Evolutionary conservation across 2,113 vertebrate genomes (phyloP), one percentile per base, ranked within the genome.

Genomic region (Corynorhinus townsendii): DNA sequence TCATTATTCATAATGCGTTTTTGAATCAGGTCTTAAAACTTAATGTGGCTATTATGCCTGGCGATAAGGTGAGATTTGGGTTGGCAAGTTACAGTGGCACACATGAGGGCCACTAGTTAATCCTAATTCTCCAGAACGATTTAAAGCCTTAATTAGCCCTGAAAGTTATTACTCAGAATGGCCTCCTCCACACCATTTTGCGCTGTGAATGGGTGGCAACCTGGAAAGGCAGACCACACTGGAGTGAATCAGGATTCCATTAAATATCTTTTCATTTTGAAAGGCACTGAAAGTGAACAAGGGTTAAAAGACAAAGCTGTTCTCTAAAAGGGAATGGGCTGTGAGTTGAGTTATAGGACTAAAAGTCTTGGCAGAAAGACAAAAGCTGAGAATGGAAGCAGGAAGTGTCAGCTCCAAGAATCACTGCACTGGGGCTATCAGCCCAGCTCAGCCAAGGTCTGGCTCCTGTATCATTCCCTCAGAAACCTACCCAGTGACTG

Each of bases 1-100:
- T 98, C 97, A 98, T 98, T 97, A 98, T 87, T 96, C 93, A 97
- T 96, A 97, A 98, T 97, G 93, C 33, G 19, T 97, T 98, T 98
- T 96, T 97, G 97, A 98, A 98, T 98, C 97, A 95, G 80, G 94
- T 96, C 96, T 98, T 98, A 98, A 98, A 98, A 98, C 95, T 98
- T 98, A 98, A 98, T 97, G 96, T 96, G 93, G 96, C 83, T 98
- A 98, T 97, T 98, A 97, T 96, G 96, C 89, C 94, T 93, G 45
- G 76, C 95, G 80, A 97, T 94, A 98, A 94, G 85, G 91, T 76
- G 93, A 95, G 95, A 97, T 96, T 97, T 90, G 81, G 73, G 38
- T 86, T 97, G 90, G 94, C 69, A 97, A 97, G 80, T 85, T 87
- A 95, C 66, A 95, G 92, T 68, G 94, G 56, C 59, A 96, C 96